phyloP scores from a whole-genome alignment of 2,797 vertebrate genomes.

The Gymnopithys bicolor region DNA sequence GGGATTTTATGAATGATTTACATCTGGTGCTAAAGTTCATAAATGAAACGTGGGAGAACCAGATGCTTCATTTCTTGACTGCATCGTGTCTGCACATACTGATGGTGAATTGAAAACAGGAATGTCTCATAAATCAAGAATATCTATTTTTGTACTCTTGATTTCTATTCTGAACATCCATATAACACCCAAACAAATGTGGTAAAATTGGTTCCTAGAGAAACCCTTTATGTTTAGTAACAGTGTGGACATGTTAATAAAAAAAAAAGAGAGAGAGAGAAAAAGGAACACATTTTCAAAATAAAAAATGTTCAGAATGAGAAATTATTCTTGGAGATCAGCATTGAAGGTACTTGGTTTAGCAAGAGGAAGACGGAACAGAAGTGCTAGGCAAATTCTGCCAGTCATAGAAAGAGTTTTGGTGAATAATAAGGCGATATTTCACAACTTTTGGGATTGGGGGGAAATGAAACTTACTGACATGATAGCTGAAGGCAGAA shows the following conservation, averaged over 20 bases:
- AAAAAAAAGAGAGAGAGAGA: not conserved
- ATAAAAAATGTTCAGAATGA: not conserved
- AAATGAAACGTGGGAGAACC: constrained; percentile 76
- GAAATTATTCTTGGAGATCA: constrained; percentile 24
- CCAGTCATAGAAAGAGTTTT: not conserved
- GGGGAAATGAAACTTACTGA: not conserved
- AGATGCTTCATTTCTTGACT: constrained; percentile 79
- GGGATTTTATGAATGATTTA: constrained; percentile 83
- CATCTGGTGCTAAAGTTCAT: constrained; percentile 84
- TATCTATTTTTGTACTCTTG: constrained; percentile 76
- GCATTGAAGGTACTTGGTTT: not conserved
- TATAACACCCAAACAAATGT: constrained; percentile 73
- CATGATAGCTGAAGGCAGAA: not conserved
- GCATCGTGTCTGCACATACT: constrained; percentile 76
- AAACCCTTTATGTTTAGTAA: constrained; percentile 73
- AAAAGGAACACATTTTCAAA: not conserved
- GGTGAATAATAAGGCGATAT: not conserved
- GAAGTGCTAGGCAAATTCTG: not conserved
- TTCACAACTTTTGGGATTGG: not conserved
- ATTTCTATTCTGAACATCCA: constrained; percentile 76
- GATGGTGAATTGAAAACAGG: constrained; percentile 76
- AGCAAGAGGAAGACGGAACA: not conserved
- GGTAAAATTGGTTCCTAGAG: constrained; percentile 70
- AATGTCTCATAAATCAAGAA: constrained; percentile 78
- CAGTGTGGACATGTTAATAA: constrained; percentile 63